Conservation (phyloP, 2,797 vertebrate genomes). For the Valencia hispanica region DNA sequence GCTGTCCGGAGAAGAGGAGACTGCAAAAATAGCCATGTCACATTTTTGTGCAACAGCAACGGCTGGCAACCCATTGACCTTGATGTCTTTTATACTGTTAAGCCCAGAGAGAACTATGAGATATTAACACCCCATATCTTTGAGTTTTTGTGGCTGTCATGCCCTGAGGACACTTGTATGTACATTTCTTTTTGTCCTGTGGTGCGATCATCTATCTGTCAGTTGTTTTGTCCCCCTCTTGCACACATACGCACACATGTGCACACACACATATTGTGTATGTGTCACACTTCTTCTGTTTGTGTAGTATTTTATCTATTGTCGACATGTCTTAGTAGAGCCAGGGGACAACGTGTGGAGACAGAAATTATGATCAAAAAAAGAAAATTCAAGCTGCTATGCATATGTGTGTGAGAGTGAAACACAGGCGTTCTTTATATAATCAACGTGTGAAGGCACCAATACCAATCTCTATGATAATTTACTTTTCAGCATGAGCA, state of each 20-base stretch:
- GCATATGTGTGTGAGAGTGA: constrained; percentile 12
- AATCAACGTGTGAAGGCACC: constrained; percentile 66
- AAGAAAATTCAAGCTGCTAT: constrained; percentile 28
- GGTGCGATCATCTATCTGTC: constrained; percentile 57
- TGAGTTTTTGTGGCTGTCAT: constrained; percentile 69
- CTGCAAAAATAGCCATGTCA: constrained; percentile 71
- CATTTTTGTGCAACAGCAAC: constrained; percentile 65
- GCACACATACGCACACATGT: constrained; percentile 36
- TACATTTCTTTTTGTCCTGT: constrained; percentile 34
- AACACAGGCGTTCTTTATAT: constrained; percentile 51
- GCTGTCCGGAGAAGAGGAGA: constrained; percentile 58
- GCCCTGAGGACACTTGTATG: constrained; percentile 52
- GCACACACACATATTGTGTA: constrained; percentile 30
- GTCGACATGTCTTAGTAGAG: constrained; percentile 62
- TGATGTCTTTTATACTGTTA: constrained; percentile 76
- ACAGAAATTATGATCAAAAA: constrained; percentile 41
- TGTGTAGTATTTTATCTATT: constrained; percentile 56
- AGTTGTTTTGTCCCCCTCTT: constrained; percentile 31
- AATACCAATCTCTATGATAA: constrained; percentile 81
- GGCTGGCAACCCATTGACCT: constrained; percentile 76
- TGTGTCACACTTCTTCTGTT: constrained; percentile 69
- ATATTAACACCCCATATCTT: constrained; percentile 73
- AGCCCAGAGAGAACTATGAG: constrained; percentile 73
- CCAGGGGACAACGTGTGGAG: constrained; percentile 53
- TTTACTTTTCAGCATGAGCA: constrained; percentile 68